Percentiles rank a stretch among this genome's conserved stretches.
phyloP scores from a whole-genome alignment of 2,113 vertebrate genomes.

The Thermophis baileyi region DNA sequence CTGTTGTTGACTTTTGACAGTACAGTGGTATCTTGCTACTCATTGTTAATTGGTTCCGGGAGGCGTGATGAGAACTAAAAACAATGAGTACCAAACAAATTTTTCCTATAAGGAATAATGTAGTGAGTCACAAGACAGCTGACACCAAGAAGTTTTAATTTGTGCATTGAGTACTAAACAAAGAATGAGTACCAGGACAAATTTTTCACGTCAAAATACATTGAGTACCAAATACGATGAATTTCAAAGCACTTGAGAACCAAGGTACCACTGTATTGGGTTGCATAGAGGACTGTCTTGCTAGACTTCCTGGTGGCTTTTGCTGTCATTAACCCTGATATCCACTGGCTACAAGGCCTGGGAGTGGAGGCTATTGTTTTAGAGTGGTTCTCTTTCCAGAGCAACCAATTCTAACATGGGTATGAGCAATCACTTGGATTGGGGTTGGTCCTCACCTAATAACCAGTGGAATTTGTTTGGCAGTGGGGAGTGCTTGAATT shows the following conservation, averaged over 20 bases:
- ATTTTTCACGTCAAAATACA: too few species aligned
- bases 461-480: background rate
- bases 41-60: too few species aligned
- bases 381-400: background rate
- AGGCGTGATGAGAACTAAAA: too few species aligned
- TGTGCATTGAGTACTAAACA: too few species aligned
- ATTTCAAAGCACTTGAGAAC: too few species aligned
- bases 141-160: too few species aligned
- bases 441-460: background rate
- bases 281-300: background rate
- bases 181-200: too few species aligned
- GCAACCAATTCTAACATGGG: background rate
- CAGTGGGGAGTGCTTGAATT: background rate
- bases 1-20: background rate
- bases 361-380: background rate
- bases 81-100: too few species aligned
- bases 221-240: too few species aligned
- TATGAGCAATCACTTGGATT: background rate
- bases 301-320: background rate
- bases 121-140: too few species aligned
- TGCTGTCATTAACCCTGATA: background rate
- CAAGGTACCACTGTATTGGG: background rate
- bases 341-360: background rate
- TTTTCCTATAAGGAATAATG: too few species aligned
- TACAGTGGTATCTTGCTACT: background rate